Conservation (phyloP, 2,888 invertebrate genomes). For the Pollenia griseotomentosa region DNA sequence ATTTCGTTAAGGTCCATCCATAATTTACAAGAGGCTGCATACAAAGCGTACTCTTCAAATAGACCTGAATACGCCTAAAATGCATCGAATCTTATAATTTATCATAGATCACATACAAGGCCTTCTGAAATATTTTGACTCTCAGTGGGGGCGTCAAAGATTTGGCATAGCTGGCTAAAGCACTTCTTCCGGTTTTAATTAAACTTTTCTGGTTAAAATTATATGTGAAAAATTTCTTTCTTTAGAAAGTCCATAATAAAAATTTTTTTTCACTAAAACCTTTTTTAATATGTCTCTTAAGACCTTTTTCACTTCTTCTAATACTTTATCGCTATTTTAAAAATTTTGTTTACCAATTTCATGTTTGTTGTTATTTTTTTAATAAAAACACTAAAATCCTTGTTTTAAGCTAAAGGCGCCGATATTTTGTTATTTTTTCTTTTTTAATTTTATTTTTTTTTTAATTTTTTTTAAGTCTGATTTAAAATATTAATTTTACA, state of each 20-base stretch:
- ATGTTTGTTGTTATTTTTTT: constrained; percentile 17
- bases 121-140: too few relatives aligned
- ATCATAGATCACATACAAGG: too few relatives aligned
- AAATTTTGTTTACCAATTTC: constrained; percentile 47
- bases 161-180: too few relatives aligned
- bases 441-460: background rate
- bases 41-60: too few relatives aligned
- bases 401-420: background rate
- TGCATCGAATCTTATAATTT: too few relatives aligned
- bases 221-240: too few relatives aligned
- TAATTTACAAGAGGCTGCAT: too few relatives aligned
- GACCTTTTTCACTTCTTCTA: background rate
- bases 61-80: too few relatives aligned
- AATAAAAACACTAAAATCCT: background rate
- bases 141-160: too few relatives aligned
- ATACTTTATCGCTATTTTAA: background rate
- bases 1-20: too few relatives aligned
- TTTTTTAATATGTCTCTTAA: background rate
- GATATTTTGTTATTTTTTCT: background rate
- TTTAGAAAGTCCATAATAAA: background rate
- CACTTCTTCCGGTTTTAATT: too few relatives aligned
- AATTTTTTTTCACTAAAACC: background rate
- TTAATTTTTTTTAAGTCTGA: background rate
- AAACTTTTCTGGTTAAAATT: too few relatives aligned
- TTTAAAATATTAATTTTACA: background rate